phyloP scores from a whole-genome alignment of 2,113 vertebrate species.

The Heptranchias perlo region DNA sequence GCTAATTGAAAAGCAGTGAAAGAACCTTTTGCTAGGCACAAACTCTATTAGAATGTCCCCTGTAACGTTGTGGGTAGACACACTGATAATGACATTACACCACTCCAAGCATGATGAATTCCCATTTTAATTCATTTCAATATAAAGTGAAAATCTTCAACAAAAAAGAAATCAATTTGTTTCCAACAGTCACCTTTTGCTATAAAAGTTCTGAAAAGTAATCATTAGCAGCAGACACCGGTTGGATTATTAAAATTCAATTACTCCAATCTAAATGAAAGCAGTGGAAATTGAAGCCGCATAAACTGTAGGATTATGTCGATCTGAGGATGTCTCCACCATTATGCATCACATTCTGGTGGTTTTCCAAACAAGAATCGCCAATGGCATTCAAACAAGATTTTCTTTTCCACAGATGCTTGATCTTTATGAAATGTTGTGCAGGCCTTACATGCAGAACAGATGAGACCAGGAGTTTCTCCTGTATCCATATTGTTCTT shows the following conservation, averaged over 20 bases:
- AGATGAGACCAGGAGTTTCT: no score
- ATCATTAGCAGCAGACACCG: neutral
- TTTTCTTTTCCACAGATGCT: neutral
- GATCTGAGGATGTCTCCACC: neutral
- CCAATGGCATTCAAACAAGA: neutral
- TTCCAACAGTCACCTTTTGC: neutral
- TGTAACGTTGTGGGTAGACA: neutral
- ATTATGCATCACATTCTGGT: neutral
- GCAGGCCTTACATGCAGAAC: no score
- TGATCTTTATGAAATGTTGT: neutral
- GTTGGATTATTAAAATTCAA: neutral
- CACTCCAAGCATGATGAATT: neutral
- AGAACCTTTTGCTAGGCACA: neutral
- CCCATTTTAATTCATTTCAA: neutral
- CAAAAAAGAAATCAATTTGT: neutral
- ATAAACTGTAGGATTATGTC: neutral
- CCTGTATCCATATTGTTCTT: neutral
- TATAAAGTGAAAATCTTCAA: neutral
- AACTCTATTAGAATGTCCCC: neutral
- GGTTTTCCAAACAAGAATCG: neutral
- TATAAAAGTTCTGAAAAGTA: no score
- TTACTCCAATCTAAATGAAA: neutral
- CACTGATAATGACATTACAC: neutral
- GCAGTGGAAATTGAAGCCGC: neutral
- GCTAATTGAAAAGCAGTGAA: neutral